Evolutionary conservation across 2,113 vertebrate species (phyloP), one percentile per base, ranked within the genome.

Genomic region (Laterallus jamaicensis): DNA sequence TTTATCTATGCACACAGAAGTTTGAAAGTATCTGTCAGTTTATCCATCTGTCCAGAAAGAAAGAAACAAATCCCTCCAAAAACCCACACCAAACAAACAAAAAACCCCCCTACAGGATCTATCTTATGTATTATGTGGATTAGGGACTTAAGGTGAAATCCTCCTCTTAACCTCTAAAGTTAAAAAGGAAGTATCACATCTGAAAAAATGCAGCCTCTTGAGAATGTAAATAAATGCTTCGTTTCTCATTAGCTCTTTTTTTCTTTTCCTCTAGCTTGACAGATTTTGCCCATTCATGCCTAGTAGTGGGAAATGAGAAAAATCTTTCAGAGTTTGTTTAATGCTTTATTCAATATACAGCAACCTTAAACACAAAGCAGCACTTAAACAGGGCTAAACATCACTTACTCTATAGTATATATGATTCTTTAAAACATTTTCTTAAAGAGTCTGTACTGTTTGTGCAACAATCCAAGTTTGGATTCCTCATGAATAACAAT

Each of bases 171-270:
- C 31, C 31, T 75, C 31, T 59, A 16, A 58, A 81, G 22, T 40
- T 75, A 35, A n/a, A 67, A 28, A 32, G 47, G 25, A 89, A 63
- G 62, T 59, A 63, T 15, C 35, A 64, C 28, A 52, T 63, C 69
- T 75, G 74, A 86, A 84, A 1, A 12, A 60, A 77, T 68, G 82
- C 7, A 79, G 13, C 22, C 70, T 58, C 62, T 64, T 66, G n/a
- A 35, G 66, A 90, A 91, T 84, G 42, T 35, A 88, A 90, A 66
- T 42, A 91, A 31, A 79, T 93, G 12, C 19, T 93, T 70, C 66
- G 44, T 49, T 82, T 64, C 67, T 94, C 63, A 90, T 95, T 92
- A 88, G 68, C 32, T 71, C 84, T 93, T 64, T 87, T 73, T 94
- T 42, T 42, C 15, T 94, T 95, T 90, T 44, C 4, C 42, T 44